Evolutionary conservation across 1,140 invertebrate species (phyloP), one percentile per base, ranked within the genome.

Genomic region (Dinoponera quadriceps): DNA sequence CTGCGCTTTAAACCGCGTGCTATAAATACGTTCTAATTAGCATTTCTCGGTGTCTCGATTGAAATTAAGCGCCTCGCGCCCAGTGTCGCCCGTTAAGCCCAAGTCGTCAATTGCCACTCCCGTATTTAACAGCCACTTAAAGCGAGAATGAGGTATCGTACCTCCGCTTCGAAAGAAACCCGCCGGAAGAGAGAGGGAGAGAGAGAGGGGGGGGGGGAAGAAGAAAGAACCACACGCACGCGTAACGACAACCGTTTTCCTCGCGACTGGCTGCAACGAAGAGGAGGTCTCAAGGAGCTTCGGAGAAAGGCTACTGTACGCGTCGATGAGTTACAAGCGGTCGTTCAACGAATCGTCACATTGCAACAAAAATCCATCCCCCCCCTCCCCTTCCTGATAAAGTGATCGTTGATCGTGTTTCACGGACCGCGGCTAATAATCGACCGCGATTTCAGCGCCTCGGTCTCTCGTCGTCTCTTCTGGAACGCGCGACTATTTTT

Each of bases 1-100:
- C 72, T 60, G 78, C 83, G 89, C 87, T 87, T 87, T 83, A 85
- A 89, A 86, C 72, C 74, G 71, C 71, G n/a, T n/a, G 66, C 85
- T 90, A 87, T 90, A 90, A 90, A 90, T 90, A 90, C 82, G 55
- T 71, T 80, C 87, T 87, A 90, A 90, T 90, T 90, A 90, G 84
- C 89, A 89, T 90, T 90, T 90, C 89, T 91, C 86, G 86, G 86
- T 89, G 82, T 88, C 85, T 87, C 85, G 84, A 88, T 88, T 89
- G 82, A 90, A 90, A 88, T 88, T 84, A 87, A 89, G 71, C 75
- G 84, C 65, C 73, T 78, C 80, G 83, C 44, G 62, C 62, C 25
- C 38, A 55, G 27, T 84, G 80, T 86, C 85, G 80, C 66, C 73
- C 65, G 81, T 87, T 87, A 86, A 84, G 69, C 82, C 75, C 59